Conservation (phyloP, 2,797 vertebrate genomes). For the Urophycis tenuis region DNA sequence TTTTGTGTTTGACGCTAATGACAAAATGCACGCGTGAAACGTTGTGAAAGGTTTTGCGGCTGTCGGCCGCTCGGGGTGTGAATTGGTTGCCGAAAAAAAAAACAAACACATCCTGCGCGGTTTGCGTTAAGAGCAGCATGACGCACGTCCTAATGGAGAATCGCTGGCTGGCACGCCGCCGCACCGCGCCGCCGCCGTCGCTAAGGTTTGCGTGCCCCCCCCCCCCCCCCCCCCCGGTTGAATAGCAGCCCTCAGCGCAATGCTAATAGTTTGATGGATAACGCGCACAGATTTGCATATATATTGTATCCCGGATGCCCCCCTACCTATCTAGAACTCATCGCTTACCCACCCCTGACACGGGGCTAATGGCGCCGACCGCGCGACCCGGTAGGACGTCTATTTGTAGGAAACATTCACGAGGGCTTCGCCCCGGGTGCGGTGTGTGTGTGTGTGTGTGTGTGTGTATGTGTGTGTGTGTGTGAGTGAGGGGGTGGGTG, state of each 20-base stretch:
- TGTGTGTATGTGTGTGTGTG: too few species aligned
- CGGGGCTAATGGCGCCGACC: conserved; percentile 39
- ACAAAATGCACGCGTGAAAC: background rate
- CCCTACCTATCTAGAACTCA: conserved; percentile 56
- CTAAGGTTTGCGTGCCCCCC: conserved; percentile 46
- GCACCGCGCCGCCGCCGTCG: too few species aligned
- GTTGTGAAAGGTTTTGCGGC: background rate
- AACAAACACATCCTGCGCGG: too few species aligned
- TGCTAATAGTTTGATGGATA: conserved; percentile 72
- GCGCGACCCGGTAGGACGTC: conserved; percentile 25
- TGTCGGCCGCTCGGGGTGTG: background rate
- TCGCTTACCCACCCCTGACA: conserved; percentile 61
- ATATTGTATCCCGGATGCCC: conserved; percentile 58
- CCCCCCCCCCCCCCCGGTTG: conserved; percentile 31
- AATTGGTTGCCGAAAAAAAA: too few species aligned
- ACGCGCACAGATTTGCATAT: conserved; percentile 64
- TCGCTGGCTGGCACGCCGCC: conserved; percentile 22
- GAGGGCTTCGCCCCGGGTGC: background rate
- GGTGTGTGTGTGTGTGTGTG: too few species aligned
- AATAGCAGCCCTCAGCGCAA: conserved; percentile 61
- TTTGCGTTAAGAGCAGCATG: conserved; percentile 16
- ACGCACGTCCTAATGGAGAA: conserved; percentile 49
- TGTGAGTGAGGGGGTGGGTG: too few species aligned
- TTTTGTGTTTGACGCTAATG: background rate
- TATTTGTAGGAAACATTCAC: background rate